Evolutionary conservation across 35 echinoderm and acorn worm species (phyloP).

Genomic region (Eucidaris tribuloides): DNA sequence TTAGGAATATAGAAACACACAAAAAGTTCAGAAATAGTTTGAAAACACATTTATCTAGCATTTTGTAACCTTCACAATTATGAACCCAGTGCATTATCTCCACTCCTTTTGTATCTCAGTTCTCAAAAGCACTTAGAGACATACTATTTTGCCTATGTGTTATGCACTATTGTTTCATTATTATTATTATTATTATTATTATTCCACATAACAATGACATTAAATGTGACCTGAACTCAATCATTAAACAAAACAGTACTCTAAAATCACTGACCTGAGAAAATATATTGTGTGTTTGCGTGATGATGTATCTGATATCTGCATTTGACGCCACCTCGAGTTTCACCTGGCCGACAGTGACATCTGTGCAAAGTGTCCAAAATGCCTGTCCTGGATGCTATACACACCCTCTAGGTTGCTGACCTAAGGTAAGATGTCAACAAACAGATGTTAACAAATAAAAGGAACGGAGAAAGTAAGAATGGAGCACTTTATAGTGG

Average conservation of each 20-base stretch:
- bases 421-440: constrained; percentile 35
- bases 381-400: constrained; percentile 95
- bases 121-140: no score
- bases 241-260: not conserved
- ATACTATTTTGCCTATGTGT: no score
- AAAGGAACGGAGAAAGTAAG: not conserved
- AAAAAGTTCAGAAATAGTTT: no score
- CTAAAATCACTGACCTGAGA: constrained; percentile 78
- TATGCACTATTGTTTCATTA: not conserved
- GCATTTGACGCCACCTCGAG: constrained; percentile 85
- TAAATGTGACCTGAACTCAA: not conserved
- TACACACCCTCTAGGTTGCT: constrained; percentile 90
- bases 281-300: constrained; percentile 99
- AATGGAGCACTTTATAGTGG: no score
- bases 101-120: no score
- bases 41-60: no score
- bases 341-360: constrained; percentile 83
- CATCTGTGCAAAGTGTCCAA: constrained; percentile 97
- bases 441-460: not conserved
- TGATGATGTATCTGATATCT: constrained; percentile 96
- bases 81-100: not conserved
- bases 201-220: not conserved
- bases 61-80: no score
- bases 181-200: not conserved
- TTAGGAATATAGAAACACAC: no score